Evolutionary conservation across 2,113 vertebrate species (phyloP), one percentile per base, ranked within the genome.

Genomic region (Arenaria interpres): DNA sequence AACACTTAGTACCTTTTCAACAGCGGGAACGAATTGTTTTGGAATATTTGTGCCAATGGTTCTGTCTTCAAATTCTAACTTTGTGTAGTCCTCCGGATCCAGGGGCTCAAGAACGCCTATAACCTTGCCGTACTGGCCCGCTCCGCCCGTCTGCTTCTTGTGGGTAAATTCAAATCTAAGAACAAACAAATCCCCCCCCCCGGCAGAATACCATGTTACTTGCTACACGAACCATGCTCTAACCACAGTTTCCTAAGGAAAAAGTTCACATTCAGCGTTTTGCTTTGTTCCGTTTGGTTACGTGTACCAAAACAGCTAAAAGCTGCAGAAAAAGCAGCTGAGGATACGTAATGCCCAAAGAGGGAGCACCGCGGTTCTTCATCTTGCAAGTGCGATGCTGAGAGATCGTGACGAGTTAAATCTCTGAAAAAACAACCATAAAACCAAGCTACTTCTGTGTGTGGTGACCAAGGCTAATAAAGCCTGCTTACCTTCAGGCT

Each of bases 81-180:
- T 99, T 7, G 99, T 99, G 97, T 96, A 98, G 85, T 98, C 77
- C 51, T 99, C 99, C 0, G 97, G 68, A 4, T 99, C 98, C 95
- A 99, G 96, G 56, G 99, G 99, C 96, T 99, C 99, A 8, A 99
- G 96, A 22, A 98, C 94, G 0, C 99, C 99, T 1, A 98, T 98
- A 4, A 99, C 99, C 97, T 99, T 99, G 43, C 99, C 99, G 5
- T 97, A 99, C 96, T 99, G 99, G 9, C 99, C 99, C 0, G 99
- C 98, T 33, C 99, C 99, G 0, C 99, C 99, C 0, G 97, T 98
- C 95, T 99, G 99, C 80, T 98, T 99, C 98, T 99, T 99, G 92
- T 99, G 99, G 9, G 99, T 99, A 85, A 98, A 99, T 11, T 99
- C 99, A 97, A 99, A 99, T 94, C 99, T 99, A 56, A 13, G 83